A percentile compares a stretch with the other conserved stretches of the same genome.
Conservation (phyloP, 2,113 vertebrate species). For the Atherinomorus stipes region DNA sequence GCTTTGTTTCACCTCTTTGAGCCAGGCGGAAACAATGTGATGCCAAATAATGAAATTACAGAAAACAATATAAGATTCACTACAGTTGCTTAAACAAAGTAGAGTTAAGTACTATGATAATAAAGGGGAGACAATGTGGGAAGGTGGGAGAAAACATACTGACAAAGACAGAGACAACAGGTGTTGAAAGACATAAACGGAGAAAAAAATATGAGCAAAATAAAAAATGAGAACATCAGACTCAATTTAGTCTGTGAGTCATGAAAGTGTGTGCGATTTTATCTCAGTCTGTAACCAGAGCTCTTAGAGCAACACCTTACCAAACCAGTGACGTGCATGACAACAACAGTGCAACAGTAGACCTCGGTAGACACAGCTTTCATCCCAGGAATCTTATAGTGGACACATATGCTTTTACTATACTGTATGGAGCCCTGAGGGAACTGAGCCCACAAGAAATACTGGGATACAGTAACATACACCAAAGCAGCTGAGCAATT, state of each 20-base stretch:
- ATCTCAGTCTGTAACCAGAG: constrained; percentile 49
- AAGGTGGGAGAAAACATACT: not conserved
- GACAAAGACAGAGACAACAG: constrained; percentile 14
- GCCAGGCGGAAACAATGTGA: not conserved
- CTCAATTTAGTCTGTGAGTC: not conserved
- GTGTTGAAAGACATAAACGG: constrained; percentile 15
- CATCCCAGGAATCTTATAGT: constrained; percentile 62
- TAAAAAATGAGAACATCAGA: not conserved
- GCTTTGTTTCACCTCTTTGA: not conserved
- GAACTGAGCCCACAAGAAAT: constrained; percentile 38
- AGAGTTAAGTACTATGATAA: not conserved
- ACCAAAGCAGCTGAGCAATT: constrained; percentile 48
- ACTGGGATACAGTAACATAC: constrained; percentile 63
- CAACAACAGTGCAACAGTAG: constrained; percentile 61
- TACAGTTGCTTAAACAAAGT: constrained; percentile 1
- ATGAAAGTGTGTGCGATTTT: constrained; percentile 13
- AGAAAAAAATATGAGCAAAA: constrained; percentile 20
- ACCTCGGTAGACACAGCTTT: constrained; percentile 43
- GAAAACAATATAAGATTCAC: not conserved
- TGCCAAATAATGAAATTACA: not conserved
- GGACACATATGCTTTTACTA: constrained; percentile 73
- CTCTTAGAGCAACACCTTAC: constrained; percentile 66
- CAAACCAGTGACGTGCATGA: constrained; percentile 51
- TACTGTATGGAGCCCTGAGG: constrained; percentile 53
- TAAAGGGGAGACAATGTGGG: not conserved